Evolutionary conservation across 2,888 invertebrate species (phyloP).

Genomic region (Entomobrya multifasciata): DNA sequence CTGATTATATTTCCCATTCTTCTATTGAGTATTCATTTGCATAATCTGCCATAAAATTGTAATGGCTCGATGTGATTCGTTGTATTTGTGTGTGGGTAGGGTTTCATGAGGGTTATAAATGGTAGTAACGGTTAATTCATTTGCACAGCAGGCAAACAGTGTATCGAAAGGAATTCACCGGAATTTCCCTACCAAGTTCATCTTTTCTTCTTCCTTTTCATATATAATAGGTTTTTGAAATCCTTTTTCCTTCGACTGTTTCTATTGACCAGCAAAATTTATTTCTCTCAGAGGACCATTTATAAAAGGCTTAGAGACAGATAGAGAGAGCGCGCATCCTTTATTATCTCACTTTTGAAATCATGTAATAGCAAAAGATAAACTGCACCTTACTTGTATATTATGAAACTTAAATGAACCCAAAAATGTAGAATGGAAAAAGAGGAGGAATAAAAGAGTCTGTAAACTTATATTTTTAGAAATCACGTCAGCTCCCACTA

Average conservation of each 20-base stretch:
- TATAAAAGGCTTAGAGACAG: conserved; percentile 32
- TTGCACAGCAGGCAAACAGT: background rate
- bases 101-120: background rate
- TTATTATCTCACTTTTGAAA: conserved; percentile 12
- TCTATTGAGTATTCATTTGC: conserved; percentile 16
- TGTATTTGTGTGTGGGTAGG: conserved; percentile 4
- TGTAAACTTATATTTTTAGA: conserved; percentile 29
- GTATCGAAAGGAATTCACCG: conserved; percentile 26
- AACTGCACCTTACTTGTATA: too few relatives aligned
- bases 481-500: conserved; percentile 31
- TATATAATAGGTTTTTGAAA: conserved; percentile 15
- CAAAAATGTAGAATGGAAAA: background rate
- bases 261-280: conserved; percentile 46
- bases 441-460: background rate
- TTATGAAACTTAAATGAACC: too few relatives aligned
- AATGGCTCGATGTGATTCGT: conserved; percentile 3
- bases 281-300: conserved; percentile 53
- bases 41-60: background rate
- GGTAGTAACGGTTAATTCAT: conserved; percentile 24
- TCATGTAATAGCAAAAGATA: background rate
- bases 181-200: conserved; percentile 34
- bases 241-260: conserved; percentile 1
- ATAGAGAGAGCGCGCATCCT: background rate
- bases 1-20: background rate
- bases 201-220: conserved; percentile 9